Percentiles rank a stretch among this genome's conserved stretches.
phyloP scores from a whole-genome alignment of 2,113 vertebrate species.

The Ochotona curzoniae region DNA sequence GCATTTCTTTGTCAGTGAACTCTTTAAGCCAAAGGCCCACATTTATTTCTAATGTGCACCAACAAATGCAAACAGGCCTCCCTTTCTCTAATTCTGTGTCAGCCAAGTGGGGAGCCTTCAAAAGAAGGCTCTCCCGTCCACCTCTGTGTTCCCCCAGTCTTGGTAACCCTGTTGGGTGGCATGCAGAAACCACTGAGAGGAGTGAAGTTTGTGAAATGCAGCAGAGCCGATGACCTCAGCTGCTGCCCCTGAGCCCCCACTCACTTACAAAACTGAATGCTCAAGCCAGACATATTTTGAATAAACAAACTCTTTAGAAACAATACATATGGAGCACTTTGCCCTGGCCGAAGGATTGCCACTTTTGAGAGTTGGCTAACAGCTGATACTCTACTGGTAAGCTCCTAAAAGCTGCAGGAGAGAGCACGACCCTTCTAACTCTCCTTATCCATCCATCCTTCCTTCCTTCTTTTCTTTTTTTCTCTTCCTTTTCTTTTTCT shows the following conservation, averaged over 20 bases:
- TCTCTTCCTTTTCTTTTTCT: neutral
- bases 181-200: constrained; percentile 30
- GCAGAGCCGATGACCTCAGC: constrained; percentile 31
- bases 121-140: neutral
- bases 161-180: neutral
- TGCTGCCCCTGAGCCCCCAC: neutral
- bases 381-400: constrained; percentile 53
- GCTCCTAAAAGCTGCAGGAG: constrained; percentile 33
- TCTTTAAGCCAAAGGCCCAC: constrained; percentile 82
- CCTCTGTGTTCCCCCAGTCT: neutral
- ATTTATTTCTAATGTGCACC: constrained; percentile 84
- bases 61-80: constrained; percentile 82
- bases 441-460: neutral
- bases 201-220: neutral
- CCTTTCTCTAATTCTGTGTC: constrained; percentile 45
- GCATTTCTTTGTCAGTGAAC: constrained; percentile 81
- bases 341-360: constrained; percentile 20
- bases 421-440: too few species aligned
- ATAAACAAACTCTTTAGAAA: constrained; percentile 64
- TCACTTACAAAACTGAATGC: neutral
- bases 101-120: constrained; percentile 23
- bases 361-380: constrained; percentile 54
- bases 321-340: neutral
- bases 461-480: neutral
- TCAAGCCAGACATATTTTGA: constrained; percentile 36